Percentiles rank a stretch among this genome's conserved stretches.
Conservation (phyloP, 2,797 vertebrate genomes). For the Tinamus major region DNA sequence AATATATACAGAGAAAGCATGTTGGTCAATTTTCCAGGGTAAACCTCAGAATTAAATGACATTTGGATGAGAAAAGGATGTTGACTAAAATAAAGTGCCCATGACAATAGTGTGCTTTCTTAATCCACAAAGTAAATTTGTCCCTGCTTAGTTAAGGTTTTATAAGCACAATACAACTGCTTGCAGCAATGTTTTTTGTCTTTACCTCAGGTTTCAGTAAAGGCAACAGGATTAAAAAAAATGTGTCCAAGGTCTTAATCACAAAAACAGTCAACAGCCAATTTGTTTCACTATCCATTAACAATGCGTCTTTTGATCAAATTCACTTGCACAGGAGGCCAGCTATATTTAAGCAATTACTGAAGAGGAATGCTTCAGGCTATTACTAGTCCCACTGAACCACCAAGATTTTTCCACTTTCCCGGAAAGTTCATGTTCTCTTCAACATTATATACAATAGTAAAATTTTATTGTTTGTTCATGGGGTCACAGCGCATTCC, state of each 20-base stretch:
- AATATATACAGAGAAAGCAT: neutral
- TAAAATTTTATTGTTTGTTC: neutral
- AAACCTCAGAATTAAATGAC: slow-evolving; percentile 6
- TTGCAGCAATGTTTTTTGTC: neutral
- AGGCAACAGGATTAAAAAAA: neutral
- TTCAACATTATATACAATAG: neutral
- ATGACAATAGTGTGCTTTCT: neutral
- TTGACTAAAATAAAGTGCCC: neutral
- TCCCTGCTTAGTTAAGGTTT: neutral
- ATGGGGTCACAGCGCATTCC: neutral
- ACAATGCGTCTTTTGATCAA: neutral
- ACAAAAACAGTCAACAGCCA: neutral
- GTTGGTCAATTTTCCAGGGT: neutral
- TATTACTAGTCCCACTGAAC: neutral
- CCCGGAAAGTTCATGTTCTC: neutral
- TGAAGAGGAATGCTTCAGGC: neutral
- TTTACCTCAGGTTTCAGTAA: neutral
- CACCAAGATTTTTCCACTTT: neutral
- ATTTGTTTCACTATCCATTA: neutral
- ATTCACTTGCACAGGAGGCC: neutral
- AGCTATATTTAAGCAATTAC: neutral
- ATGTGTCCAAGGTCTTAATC: neutral
- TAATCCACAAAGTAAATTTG: neutral
- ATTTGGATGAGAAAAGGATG: neutral
- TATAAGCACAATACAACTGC: neutral